Base-by-base conservation (phyloP, 2,797 vertebrate species). In the Ptychadena robeensis region DNA sequence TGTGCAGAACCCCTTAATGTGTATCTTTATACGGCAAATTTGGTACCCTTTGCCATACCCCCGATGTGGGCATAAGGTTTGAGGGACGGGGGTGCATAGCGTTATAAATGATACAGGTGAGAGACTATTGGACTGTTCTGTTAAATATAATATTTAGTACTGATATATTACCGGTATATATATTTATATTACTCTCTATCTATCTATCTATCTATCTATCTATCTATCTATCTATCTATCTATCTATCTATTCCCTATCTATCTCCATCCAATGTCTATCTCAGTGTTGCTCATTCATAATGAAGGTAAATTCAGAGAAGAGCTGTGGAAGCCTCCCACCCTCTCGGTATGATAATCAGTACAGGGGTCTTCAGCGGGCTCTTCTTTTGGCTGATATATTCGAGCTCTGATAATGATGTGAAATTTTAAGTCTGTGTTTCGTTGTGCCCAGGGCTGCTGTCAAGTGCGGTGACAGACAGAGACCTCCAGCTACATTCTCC, bases 321-420 rank as follows among this genome's bases (percentile, higher is more conserved):
- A 59, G 57, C 25, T 92, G 87, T 92, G 90, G 91, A 92, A 93
- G 93, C 91, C 92, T 96, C 94, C 92, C 91, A 93, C 94, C 94
- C 94, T 94, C 94, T 96, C 93, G 93, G 92, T 96, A 97, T 97
- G 96, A 94, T 97, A 97, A 98, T 98, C 93, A n/a, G n/a, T n/a
- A n/a, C n/a, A 95, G 93, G 94, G 92, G 93, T 95, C 95, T 95
- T 95, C 93, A 91, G 92, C 91, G 93, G 93, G 94, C 94, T 95
- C 94, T 95, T 95, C 95, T n/a, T 82, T 91, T 95, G 96, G 96
- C 94, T 96, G 91, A 94, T 93, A 92, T 93, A 94, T 94, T 94
- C 94, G 94, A 94, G 94, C 44, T 92, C 93, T 96, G 96, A 96
- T 98, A 97, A 97, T 96, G 96, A 98, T 96, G 96, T 97, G 93